phyloP scores from a whole-genome alignment of 2,888 invertebrate genomes.

The Lasioglossum marginatum region DNA sequence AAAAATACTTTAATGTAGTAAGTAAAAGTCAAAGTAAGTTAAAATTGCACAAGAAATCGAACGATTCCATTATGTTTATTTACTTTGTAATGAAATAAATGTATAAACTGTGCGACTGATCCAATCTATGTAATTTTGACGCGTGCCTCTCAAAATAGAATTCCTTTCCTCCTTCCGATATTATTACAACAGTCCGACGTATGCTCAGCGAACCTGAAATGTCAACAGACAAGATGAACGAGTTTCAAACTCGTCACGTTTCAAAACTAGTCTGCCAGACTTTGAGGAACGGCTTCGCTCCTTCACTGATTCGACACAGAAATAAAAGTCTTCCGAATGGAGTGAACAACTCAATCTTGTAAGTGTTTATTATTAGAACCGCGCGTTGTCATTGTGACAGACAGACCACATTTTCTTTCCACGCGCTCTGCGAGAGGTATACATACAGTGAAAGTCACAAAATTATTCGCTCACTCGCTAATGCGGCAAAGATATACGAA shows the following conservation, averaged over 20 bases:
- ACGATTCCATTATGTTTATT: not conserved
- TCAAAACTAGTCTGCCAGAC: not conserved
- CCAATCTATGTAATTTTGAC: not conserved
- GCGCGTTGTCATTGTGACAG: slow-evolving; percentile 28
- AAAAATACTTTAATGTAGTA: not conserved
- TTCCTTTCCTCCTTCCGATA: not conserved
- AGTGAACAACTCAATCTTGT: not conserved
- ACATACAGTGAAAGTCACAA: too few relatives aligned
- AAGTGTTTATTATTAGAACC: not conserved
- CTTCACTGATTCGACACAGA: not conserved
- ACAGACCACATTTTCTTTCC: slow-evolving; percentile 20
- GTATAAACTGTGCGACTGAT: not conserved
- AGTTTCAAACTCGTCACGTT: slow-evolving; percentile 1
- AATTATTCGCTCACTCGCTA: too few relatives aligned
- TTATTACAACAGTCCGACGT: not conserved
- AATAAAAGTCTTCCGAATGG: not conserved
- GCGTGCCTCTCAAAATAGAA: not conserved
- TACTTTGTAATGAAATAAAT: not conserved
- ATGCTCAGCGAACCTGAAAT: not conserved
- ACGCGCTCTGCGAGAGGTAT: not conserved
- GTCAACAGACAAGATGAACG: not conserved
- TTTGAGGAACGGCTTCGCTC: not conserved
- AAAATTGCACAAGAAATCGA: not conserved
- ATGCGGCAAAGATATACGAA: too few relatives aligned
- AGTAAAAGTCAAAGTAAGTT: not conserved